Base-by-base conservation (phyloP, 1,140 invertebrate genomes). In the Macrotrachela quadricornifera region DNA sequence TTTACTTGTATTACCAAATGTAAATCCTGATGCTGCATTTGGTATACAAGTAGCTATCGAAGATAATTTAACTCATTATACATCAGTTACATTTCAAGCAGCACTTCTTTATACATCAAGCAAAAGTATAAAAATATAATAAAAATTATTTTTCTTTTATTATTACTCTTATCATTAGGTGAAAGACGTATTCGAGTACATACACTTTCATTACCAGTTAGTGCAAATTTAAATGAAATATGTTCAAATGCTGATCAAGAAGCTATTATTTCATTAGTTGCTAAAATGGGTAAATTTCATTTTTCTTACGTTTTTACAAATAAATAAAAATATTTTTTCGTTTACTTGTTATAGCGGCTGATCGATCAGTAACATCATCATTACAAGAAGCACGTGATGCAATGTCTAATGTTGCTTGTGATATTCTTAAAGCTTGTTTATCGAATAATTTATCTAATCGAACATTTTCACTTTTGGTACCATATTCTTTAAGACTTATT, bases 101-200 rank as follows among this genome's bases (percentile, higher is more conserved):
- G 92, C 94, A 14, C 67, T 99, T 42, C 74, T 99, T 0, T 99
- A 97, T 62, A 97, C 94, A 1, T 94, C 88, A 50, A 44, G 61
- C 68, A 40, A 61, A 84, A 8, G 21, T 30, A 30, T 4, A 4
- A 30, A 30, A 8, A 30, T 30, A 8, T 30, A 30, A 30, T 30
- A 30, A 4, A 30, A 30, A 30, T 30, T 4, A 4, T 4, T 30
- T 30, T 30, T 30, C 2, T 4, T 30, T 30, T 8, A 30, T 30
- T 4, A 4, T 4, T 30, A 4, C 8, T 30, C 2, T 4, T 30
- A 4, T 8, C 2, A 30, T 30, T 30, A 30, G 82, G 86, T 41
- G 92, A 99, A 73, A 75, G 94, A 56, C 75, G 91, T 57, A 99
- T 99, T 62, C 76, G 94, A 57, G 92, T 99, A 6, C 92, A 99